These are phyloP conservation scores for Cephus spinipes DNA, from an alignment of 2,888 invertebrate species.

Conservation along the genomic window DNA sequence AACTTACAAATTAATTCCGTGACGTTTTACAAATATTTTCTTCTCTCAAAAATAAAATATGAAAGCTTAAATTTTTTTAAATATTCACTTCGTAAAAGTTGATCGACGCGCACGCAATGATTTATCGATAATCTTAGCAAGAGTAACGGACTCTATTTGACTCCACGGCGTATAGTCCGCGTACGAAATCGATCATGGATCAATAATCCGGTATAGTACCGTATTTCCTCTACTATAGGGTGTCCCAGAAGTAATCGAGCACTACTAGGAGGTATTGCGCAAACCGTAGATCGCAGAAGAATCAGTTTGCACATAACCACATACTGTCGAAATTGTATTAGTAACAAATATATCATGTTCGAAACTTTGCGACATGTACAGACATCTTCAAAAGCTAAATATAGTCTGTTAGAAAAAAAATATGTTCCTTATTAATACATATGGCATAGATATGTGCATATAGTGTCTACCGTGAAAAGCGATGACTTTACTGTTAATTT, in stretches of 20 bases:
- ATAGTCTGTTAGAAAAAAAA: neutral
- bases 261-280: neutral
- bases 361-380: neutral
- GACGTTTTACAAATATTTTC: neutral
- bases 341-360: neutral
- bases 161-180: neutral
- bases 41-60: neutral
- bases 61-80: neutral
- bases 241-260: neutral
- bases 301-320: neutral
- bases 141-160: neutral
- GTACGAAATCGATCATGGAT: neutral
- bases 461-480: neutral
- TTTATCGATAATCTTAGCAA: neutral
- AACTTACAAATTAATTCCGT: too few species aligned
- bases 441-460: neutral
- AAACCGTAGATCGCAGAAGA: neutral
- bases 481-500: neutral
- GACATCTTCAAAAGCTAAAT: neutral
- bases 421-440: neutral
- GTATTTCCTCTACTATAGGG: neutral
- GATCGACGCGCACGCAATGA: neutral
- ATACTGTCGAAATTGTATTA: neutral
- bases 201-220: neutral
- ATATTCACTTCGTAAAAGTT: neutral